phyloP scores from a whole-genome alignment of 1,140 invertebrate species.

The Coelopa frigida region DNA sequence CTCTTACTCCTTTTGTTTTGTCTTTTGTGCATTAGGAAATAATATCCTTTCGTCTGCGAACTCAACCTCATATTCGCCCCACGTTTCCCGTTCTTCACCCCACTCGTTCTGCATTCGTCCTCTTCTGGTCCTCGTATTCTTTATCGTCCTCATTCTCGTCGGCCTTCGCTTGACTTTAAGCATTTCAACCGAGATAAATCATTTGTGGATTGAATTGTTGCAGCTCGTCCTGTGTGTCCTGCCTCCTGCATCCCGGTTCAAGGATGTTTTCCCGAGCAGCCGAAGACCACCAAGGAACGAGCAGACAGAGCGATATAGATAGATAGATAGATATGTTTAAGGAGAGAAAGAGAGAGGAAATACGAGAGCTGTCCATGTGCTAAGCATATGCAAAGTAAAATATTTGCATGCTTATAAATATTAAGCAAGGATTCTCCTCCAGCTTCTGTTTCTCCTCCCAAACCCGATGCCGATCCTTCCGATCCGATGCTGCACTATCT shows the following conservation, averaged over 20 bases:
- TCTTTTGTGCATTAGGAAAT: slow-evolving; percentile 13
- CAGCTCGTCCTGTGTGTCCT: slow-evolving; percentile 7
- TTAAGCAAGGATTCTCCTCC: slow-evolving; percentile 14
- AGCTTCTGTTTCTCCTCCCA: background rate
- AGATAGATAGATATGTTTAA: too few species aligned
- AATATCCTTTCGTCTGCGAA: slow-evolving; percentile 12
- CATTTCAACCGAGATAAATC: slow-evolving; percentile 15
- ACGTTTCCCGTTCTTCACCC: too few species aligned
- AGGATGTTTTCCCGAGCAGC: too few species aligned
- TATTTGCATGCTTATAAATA: slow-evolving; percentile 46
- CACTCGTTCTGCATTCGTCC: too few species aligned
- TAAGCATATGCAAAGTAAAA: slow-evolving; percentile 45
- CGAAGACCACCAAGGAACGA: too few species aligned
- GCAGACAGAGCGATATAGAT: too few species aligned
- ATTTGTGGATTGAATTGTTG: slow-evolving; percentile 14
- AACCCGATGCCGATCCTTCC: background rate
- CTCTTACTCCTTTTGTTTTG: slow-evolving; percentile 2
- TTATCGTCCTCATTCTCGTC: too few species aligned
- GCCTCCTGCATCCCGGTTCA: too few species aligned
- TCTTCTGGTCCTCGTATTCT: too few species aligned
- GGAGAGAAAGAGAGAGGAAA: too few species aligned
- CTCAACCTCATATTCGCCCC: background rate
- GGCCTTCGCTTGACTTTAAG: too few species aligned
- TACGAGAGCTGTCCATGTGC: slow-evolving; percentile 8
- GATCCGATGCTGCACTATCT: slow-evolving; percentile 17